These are phyloP conservation scores for Diceros bicornis DNA, from an alignment of 2,797 vertebrate species.

Conservation along the genomic window DNA sequence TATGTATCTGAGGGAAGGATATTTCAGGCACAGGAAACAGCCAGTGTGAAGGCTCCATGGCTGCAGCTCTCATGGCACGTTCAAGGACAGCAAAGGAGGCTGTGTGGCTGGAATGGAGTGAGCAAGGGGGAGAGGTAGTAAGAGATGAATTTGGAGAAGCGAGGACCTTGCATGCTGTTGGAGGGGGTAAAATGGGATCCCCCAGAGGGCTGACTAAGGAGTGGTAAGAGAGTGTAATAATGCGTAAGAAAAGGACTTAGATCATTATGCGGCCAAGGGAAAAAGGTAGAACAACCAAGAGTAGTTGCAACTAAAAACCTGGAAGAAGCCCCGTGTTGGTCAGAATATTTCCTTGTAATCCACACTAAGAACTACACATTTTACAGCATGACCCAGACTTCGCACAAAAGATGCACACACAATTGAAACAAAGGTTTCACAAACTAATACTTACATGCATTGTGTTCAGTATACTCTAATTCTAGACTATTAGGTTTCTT, in stretches of 20 bases:
- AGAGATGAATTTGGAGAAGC: neutral
- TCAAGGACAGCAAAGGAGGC: neutral
- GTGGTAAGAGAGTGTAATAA: neutral
- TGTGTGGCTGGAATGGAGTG: neutral
- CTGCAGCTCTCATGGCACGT: neutral
- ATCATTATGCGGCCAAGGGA: neutral
- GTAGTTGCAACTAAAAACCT: neutral
- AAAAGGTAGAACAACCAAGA: constrained; percentile 9
- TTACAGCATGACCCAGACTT: neutral
- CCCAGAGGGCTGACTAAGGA: neutral
- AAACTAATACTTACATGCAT: neutral
- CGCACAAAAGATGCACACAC: neutral
- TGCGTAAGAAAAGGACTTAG: neutral
- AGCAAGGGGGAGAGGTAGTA: neutral
- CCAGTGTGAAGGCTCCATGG: neutral
- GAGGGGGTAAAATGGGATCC: neutral
- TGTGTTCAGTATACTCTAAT: neutral
- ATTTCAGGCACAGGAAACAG: neutral
- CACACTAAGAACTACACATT: neutral
- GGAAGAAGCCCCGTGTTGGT: neutral
- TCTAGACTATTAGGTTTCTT: constrained; percentile 5
- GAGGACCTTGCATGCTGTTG: neutral
- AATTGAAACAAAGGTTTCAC: neutral
- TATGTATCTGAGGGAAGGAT: neutral
- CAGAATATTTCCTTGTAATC: neutral